Evolutionary conservation across 2,113 vertebrate genomes (phyloP), one percentile per base, ranked within the genome.

Genomic region (Triplophysa dalaica): DNA sequence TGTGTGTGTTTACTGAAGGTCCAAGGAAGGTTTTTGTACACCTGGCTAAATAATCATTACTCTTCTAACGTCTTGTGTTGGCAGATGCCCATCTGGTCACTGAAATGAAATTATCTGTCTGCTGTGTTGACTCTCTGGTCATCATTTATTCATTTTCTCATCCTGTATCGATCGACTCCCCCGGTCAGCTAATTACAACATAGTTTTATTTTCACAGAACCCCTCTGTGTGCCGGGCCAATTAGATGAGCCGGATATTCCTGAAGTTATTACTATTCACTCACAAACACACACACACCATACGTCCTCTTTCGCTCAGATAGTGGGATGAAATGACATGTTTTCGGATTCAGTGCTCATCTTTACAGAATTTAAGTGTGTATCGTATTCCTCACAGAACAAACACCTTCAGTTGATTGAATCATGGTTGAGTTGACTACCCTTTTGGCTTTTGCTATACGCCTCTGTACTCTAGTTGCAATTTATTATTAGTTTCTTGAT

Each of bases 61-160:
- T 6, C 63, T 60, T 38, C 29, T 22, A 14, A 75, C 29, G 52
- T 75, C 19, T 33, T 2, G 77, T 66, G 50, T 52, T 61, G 21
- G n/a, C 67, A 38, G 77, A 50, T 68, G 64, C 58, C 68, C 56
- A 38, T 67, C 64, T 70, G 56, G 50, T 21, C 12, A 41, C 33
- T 9, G 1, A 76, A 75, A 60, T 76, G 56, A 82, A 45, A 81
- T 77, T 60, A 70, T 68, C 61, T 8, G 56, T 61, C 68, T 65
- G 77, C 64, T 78, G 64, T 80, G 77, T 84, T 79, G 68, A 87
- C 70, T 77, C 70, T 64, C 54, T 45, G 52, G 43, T 78, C 74
- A 86, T 87, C 62, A 87, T 82, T 87, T 79, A 87, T 87, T 86
- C 75, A 86, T 79, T 64, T 69, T 14, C 43, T 74, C 64, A 50